phyloP scores from a whole-genome alignment of 2,888 invertebrate species.

The Syrista parreyssii region DNA sequence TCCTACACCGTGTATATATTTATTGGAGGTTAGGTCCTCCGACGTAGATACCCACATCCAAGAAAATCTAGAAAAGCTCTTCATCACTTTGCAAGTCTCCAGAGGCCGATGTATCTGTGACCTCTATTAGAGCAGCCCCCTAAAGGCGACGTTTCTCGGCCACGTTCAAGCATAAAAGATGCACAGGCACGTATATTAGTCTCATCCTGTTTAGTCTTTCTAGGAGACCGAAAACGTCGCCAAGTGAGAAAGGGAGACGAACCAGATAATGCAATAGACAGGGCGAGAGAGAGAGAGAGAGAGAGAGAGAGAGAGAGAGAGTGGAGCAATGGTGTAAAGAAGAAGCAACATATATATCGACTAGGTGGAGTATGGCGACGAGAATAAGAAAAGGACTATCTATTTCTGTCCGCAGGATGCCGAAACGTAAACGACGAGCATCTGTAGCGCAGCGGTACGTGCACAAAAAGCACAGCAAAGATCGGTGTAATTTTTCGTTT shows the following conservation, averaged over 20 bases:
- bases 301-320: slow-evolving; percentile 7
- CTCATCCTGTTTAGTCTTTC: slow-evolving; percentile 25
- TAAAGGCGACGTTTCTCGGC: neutral
- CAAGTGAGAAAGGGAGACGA: slow-evolving; percentile 15
- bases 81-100: neutral
- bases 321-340: slow-evolving; percentile 17
- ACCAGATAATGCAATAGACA: slow-evolving; percentile 1
- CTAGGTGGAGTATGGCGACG: slow-evolving; percentile 1
- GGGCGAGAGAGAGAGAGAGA: slow-evolving; percentile 5
- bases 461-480: slow-evolving; percentile 24
- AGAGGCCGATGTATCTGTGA: neutral
- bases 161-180: neutral
- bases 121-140: neutral
- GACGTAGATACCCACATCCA: neutral
- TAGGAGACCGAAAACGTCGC: slow-evolving; percentile 17
- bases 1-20: neutral
- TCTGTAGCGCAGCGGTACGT: slow-evolving; percentile 21
- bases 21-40: neutral
- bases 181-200: slow-evolving; percentile 9
- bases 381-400: slow-evolving; percentile 25
- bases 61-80: neutral
- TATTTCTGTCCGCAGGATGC: slow-evolving; percentile 38
- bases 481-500: slow-evolving; percentile 29
- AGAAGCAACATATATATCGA: neutral
- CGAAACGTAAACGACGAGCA: slow-evolving; percentile 36